phyloP scores from a whole-genome alignment of 2,888 invertebrate species.

The Gymnosoma rotundatum region DNA sequence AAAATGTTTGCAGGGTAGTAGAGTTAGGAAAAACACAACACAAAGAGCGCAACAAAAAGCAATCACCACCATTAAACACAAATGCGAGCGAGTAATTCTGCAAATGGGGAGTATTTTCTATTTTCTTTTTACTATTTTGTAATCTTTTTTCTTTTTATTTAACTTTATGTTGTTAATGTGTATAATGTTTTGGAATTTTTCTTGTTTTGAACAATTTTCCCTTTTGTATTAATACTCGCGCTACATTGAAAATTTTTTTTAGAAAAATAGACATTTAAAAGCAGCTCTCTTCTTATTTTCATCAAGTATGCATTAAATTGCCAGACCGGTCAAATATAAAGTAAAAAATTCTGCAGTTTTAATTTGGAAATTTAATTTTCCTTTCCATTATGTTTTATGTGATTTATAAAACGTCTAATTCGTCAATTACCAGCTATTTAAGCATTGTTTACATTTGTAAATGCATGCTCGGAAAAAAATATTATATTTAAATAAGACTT shows the following conservation, averaged over 20 bases:
- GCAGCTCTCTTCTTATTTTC: slow-evolving; percentile 38
- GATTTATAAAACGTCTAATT: no score
- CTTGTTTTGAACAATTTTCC: slow-evolving; percentile 54
- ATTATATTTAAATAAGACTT: no score
- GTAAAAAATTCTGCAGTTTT: background rate
- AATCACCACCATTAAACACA: no score
- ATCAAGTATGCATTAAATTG: background rate
- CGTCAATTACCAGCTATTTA: no score
- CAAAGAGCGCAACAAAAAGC: no score
- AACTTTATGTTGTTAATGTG: slow-evolving; percentile 35
- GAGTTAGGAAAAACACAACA: no score
- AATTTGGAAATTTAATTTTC: no score
- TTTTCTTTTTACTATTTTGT: slow-evolving; percentile 24
- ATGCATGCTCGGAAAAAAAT: no score
- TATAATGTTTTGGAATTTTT: slow-evolving; percentile 56
- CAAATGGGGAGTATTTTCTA: slow-evolving; percentile 3
- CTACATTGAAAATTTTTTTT: slow-evolving; percentile 9
- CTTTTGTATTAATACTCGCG: slow-evolving; percentile 27
- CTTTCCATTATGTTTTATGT: no score
- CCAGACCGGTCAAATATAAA: slow-evolving; percentile 7
- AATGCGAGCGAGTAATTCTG: no score
- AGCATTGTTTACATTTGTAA: no score
- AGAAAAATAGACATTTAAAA: slow-evolving; percentile 23
- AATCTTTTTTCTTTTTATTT: background rate
- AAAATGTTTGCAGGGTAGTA: no score